These are phyloP conservation scores for Cyrtorhinus lividipennis DNA, from an alignment of 1,140 invertebrate species.

Conservation along the genomic window DNA sequence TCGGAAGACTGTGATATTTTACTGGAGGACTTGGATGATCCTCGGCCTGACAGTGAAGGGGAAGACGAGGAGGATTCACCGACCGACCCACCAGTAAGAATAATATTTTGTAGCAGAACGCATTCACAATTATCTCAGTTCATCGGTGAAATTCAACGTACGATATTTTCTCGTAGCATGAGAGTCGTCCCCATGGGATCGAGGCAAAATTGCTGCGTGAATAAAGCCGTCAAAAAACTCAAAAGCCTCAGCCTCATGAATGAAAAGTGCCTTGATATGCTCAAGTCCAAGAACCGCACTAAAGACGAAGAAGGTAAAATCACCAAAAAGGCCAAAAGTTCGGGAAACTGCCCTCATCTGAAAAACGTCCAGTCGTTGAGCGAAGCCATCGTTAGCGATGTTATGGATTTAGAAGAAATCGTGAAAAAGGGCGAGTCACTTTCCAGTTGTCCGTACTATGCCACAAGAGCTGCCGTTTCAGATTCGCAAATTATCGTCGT, in stretches of 20 bases:
- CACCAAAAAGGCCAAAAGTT: conserved; percentile 41
- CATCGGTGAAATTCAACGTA: conserved; percentile 76
- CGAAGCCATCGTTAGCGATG: conserved; percentile 48
- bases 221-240: conserved; percentile 60
- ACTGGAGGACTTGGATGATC: conserved; percentile 32
- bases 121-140: conserved; percentile 94
- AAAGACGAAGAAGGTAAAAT: conserved; percentile 43
- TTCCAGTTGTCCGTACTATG: conserved; percentile 84
- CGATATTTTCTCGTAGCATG: conserved; percentile 52
- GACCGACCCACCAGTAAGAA: conserved; percentile 38
- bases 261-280: conserved; percentile 83
- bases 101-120: conserved; percentile 89
- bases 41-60: conserved; percentile 28
- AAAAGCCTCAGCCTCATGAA: conserved; percentile 74
- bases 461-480: conserved; percentile 57
- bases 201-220: conserved; percentile 82
- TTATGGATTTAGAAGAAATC: conserved; percentile 81
- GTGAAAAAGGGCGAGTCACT: conserved; percentile 49
- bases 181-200: conserved; percentile 81
- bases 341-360: conserved; percentile 49
- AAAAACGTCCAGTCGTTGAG: conserved; percentile 46
- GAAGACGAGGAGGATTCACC: conserved; percentile 29
- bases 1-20: conserved; percentile 28
- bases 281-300: conserved; percentile 43
- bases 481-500: conserved; percentile 47